Base-by-base conservation (phyloP, 1,140 invertebrate genomes). In the Diplogasteroides magnus region DNA sequence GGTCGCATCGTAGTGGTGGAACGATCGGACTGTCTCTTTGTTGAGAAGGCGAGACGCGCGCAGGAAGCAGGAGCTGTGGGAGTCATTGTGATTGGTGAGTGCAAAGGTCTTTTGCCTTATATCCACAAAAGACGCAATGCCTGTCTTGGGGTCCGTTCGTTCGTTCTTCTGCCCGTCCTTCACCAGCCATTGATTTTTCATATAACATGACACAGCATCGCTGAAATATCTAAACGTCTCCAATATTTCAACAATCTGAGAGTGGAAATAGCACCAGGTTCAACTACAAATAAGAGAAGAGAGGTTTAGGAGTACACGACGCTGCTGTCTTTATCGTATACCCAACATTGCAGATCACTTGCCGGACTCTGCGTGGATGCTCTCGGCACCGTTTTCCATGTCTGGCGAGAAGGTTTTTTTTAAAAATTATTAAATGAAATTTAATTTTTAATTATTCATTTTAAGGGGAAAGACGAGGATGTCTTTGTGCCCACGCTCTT, bases 21-120 rank as follows among this genome's bases (percentile, higher is more conserved):
- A 79, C 86, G 95, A 28, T 93, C 94, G 0, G 89, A 90, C 77
- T 98, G 95, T 83, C 95, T 94, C 85, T 98, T 98, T 83, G 88
- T 95, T 15, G 91, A 97, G 74, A 98, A 97, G 87, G 88, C 89
- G 77, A 69, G 66, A 56, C 85, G 88, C 78, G 86, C 94, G n/a
- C 89, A 95, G 86, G 86, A 87, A 67, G 88, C 89, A 25, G 92
- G 93, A 25, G 93, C 90, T 11, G 84, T 89, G 32, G 91, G 90
- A 25, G 90, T 90, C 29, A 92, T 98, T 77, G 89, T 95, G 6
- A 85, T 95, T 71, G 86, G 86, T 87, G 76, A 76, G 75, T 64
- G 3, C 66, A 63, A 31, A 64, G 23, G n/a, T n/a, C n/a, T n/a
- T n/a, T n/a, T n/a, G n/a, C n/a, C n/a, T n/a, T n/a, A n/a, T n/a